Conservation (phyloP, 2,888 invertebrate species). For the Ametastegia equiseti region DNA sequence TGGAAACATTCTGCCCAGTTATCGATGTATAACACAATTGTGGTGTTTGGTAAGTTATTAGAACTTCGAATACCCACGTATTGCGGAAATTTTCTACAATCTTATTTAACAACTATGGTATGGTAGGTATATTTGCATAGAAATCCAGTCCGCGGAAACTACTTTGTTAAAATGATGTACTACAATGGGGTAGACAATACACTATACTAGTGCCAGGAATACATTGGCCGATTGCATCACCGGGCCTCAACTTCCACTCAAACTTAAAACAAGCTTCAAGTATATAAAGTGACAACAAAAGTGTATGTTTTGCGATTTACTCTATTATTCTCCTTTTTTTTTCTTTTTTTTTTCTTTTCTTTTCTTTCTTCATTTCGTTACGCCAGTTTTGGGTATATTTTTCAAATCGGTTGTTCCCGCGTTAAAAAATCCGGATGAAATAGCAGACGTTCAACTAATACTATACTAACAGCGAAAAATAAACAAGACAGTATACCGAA, state of each 20-base stretch:
- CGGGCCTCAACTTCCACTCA: neutral
- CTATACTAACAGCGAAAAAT: neutral
- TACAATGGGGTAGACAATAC: neutral
- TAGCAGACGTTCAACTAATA: neutral
- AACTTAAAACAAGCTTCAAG: neutral
- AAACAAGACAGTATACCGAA: neutral
- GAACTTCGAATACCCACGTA: neutral
- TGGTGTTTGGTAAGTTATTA: neutral
- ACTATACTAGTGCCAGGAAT: neutral
- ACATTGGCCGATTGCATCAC: conserved; percentile 31
- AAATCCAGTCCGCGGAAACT: neutral
- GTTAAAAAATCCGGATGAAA: neutral
- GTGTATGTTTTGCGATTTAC: neutral
- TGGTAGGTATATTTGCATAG: conserved; percentile 17
- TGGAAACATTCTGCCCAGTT: neutral
- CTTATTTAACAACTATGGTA: neutral
- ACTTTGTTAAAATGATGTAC: neutral
- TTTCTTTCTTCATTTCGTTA: neutral
- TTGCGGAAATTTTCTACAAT: neutral
- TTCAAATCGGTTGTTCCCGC: neutral
- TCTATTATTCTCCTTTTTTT: neutral
- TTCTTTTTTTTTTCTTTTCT: neutral
- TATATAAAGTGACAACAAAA: neutral
- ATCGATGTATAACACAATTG: neutral
- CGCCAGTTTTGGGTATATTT: neutral